Evolutionary conservation across 2,797 vertebrate genomes (phyloP).

Genomic region (Morelia viridis): DNA sequence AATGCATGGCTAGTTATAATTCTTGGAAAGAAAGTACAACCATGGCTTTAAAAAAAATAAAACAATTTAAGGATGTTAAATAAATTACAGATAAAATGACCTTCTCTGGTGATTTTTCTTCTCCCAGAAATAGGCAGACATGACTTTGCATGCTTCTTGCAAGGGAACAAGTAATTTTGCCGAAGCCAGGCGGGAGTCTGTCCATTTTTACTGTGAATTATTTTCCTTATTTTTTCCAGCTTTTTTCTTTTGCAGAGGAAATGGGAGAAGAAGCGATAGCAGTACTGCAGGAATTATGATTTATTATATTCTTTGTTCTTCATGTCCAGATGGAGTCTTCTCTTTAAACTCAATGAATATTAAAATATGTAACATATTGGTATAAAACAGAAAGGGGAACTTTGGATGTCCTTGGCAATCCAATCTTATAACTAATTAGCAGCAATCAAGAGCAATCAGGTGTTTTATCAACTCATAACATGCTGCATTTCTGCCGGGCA

Average conservation of each 20-base stretch:
- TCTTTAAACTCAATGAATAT: not conserved
- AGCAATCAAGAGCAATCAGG: conserved; percentile 20
- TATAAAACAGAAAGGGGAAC: not conserved
- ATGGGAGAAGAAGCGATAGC: not conserved
- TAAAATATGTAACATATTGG: not conserved
- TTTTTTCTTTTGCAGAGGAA: not conserved
- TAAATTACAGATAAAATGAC: not conserved
- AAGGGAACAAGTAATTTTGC: not conserved
- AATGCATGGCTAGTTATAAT: not conserved
- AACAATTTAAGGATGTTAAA: not conserved
- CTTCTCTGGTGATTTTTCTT: not conserved
- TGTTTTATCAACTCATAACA: conserved; percentile 3
- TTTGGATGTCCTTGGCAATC: not conserved
- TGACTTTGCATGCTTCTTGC: not conserved
- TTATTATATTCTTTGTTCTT: not conserved
- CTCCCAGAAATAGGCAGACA: not conserved
- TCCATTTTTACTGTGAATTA: not conserved
- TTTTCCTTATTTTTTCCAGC: not conserved
- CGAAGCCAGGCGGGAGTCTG: not conserved
- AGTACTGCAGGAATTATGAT: not conserved
- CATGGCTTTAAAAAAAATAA: no score
- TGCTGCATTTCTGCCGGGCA: not conserved
- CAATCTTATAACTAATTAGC: not conserved
- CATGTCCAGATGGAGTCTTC: not conserved
- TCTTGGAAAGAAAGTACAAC: not conserved